These are phyloP conservation scores for Ciona savignyi DNA, from an alignment of 23 tunicate species.

Conservation along the genomic window DNA sequence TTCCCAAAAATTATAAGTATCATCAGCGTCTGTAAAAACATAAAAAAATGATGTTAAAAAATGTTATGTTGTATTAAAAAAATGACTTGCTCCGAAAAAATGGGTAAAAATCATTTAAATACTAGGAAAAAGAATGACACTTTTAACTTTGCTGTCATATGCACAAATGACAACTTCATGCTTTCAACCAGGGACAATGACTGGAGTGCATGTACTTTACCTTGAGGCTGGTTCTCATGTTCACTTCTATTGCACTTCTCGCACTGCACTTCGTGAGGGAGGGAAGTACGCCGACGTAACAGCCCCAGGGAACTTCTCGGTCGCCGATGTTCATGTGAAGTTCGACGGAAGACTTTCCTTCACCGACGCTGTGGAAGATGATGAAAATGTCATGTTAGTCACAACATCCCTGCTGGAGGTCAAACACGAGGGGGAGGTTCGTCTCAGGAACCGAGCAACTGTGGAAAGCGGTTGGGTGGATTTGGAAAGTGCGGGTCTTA, in stretches of 20 bases:
- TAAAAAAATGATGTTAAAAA: too few relatives aligned
- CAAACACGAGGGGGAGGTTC: slow-evolving; percentile 8
- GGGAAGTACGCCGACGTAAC: slow-evolving; percentile 6
- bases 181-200: slow-evolving; percentile 14
- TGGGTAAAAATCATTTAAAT: too few relatives aligned
- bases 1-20: too few relatives aligned
- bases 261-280: slow-evolving; percentile 8
- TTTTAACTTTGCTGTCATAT: background rate
- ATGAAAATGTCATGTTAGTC: slow-evolving; percentile 16
- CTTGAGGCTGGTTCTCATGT: slow-evolving; percentile 11
- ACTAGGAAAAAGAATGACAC: background rate
- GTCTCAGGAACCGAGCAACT: slow-evolving; percentile 6
- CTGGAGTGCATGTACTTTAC: slow-evolving; percentile 18
- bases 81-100: too few relatives aligned
- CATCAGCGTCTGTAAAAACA: too few relatives aligned
- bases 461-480: slow-evolving; percentile 19
- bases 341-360: slow-evolving; percentile 12
- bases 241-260: slow-evolving; percentile 19
- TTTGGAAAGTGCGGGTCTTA: slow-evolving; percentile 16
- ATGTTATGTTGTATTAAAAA: too few relatives aligned
- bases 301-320: slow-evolving; percentile 14
- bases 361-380: slow-evolving; percentile 18
- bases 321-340: slow-evolving; percentile 15
- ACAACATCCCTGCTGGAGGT: slow-evolving; percentile 6
- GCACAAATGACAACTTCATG: background rate